Evolutionary conservation across 2,888 invertebrate genomes (phyloP), one percentile per base, ranked within the genome.

Genomic region (Laothoe populi): DNA sequence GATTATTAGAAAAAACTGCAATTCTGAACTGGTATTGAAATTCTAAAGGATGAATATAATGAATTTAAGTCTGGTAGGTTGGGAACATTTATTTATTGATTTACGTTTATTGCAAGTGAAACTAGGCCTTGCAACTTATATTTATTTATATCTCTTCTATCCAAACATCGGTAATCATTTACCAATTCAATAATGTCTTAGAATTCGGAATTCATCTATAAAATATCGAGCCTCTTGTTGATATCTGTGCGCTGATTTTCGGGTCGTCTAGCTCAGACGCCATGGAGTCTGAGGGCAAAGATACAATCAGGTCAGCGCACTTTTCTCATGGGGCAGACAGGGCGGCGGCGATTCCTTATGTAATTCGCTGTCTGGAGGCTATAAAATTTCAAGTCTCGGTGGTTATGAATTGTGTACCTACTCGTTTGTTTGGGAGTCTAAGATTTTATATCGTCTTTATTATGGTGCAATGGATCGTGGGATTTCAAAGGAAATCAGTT

Each of bases 231-330:
- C 26, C 24, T 59, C 31, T 61, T 60, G 64, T 65, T 65, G 64
- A 67, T n/a, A 68, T 60, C 65, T 63, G 63, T 66, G 68, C 66
- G 72, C 70, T 66, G 72, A 71, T 73, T 71, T 70, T 76, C 68
- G 70, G 62, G 61, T 59, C 60, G 61, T 63, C 62, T 42, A 57
- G 61, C 63, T 60, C 44, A n/a, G 77, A 71, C 83, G 86, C 84
- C 87, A 70, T 72, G 66, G 74, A 77, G 87, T 86, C 87, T 86
- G 81, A 57, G 57, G 40, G 38, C 23, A 5, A 23, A n/a, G 58
- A 62, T 44, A 16, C 69, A 74, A 76, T 69, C 76, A 73, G 88
- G 87, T 88, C 87, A 86, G 72, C 83, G 86, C 82, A 80, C 87
- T 86, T 80, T 79, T 79, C 80, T 75, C 72, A 75, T 72, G 71